Base-by-base conservation (phyloP, 2,797 vertebrate species). In the Rhinichthys osculus region DNA sequence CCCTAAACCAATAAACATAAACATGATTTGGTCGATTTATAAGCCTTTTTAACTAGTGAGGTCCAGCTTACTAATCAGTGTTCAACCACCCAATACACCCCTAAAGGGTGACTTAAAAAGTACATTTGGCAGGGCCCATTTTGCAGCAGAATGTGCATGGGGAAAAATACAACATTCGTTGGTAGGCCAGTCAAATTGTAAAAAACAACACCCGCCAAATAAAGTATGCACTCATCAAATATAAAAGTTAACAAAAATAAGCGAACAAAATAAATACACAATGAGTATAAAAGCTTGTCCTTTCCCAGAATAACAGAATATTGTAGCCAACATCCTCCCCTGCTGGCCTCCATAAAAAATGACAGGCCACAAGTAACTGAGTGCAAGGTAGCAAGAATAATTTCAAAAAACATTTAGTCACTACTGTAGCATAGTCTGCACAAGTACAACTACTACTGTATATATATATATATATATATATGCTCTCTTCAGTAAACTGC, bases 321-420 rank as follows among this genome's bases (percentile, higher is more conserved):
- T 2, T 47, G 70, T 23, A 74, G 42, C 38, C 80, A 83, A 85
- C 47, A 85, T 74, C 83, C 10, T 77, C 89, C 87, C 73, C 89
- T 87, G 78, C 81, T 87, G 89, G 85, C 67, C 67, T 78, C 9
- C 82, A 17, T 52, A 38, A 59, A 50, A 70, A 79, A 87, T 59
- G 50, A 81, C 83, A 81, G 19, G 23, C 23, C 9, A 8, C 7
- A 85, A 54, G 70, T 40, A 67, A 14, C 50, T 57, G 7, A 59
- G 10, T 11, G 5, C 27, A 38, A 86, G 10, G 30, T 4, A 64
- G 38, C 47, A 76, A 10, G 17, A 23, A 40, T 21, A 57, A 57
- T 7, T 71, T 30, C 6, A 8, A 52, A 73, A 9, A 47, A 67
- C 30, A 4, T 27, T 19, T 17, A 47, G 44, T 35, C 1, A 62